These are phyloP conservation scores for Luehdorfia chinensis DNA, from an alignment of 1,140 invertebrate genomes.

Conservation along the genomic window DNA sequence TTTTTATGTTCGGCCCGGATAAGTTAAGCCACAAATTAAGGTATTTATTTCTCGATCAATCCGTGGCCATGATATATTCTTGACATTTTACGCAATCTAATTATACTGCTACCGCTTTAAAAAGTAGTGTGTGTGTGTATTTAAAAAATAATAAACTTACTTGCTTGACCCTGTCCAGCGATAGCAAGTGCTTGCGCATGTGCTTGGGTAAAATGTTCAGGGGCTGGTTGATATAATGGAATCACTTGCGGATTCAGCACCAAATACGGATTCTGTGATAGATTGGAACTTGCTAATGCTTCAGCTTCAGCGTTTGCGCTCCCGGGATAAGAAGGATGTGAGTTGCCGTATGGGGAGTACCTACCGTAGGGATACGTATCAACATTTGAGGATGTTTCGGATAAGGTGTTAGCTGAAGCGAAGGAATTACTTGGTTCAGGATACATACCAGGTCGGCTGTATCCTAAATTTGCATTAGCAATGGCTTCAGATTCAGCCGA, in stretches of 20 bases:
- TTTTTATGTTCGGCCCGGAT: too few relatives aligned
- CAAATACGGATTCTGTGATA: neutral
- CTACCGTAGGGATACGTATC: conserved; percentile 4
- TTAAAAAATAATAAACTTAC: too few relatives aligned
- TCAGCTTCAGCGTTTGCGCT: conserved; percentile 14
- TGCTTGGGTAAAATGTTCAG: neutral
- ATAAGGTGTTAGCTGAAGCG: conserved; percentile 7
- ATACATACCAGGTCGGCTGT: neutral
- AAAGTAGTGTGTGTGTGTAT: too few relatives aligned
- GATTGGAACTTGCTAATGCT: conserved; percentile 9
- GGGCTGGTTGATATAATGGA: neutral
- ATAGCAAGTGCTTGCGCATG: neutral
- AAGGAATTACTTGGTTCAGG: neutral
- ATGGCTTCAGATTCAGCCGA: conserved; percentile 7
- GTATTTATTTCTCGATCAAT: too few relatives aligned
- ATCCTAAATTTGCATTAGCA: conserved; percentile 16
- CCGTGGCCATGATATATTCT: too few relatives aligned
- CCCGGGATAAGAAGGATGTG: neutral
- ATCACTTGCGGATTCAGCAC: neutral
- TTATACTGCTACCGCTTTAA: too few relatives aligned
- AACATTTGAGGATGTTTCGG: conserved; percentile 1
- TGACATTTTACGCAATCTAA: too few relatives aligned
- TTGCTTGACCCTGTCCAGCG: neutral
- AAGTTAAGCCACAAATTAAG: too few relatives aligned
- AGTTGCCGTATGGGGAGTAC: neutral